Conservation (phyloP, 2,113 vertebrate species). For the Trogon surrucura region DNA sequence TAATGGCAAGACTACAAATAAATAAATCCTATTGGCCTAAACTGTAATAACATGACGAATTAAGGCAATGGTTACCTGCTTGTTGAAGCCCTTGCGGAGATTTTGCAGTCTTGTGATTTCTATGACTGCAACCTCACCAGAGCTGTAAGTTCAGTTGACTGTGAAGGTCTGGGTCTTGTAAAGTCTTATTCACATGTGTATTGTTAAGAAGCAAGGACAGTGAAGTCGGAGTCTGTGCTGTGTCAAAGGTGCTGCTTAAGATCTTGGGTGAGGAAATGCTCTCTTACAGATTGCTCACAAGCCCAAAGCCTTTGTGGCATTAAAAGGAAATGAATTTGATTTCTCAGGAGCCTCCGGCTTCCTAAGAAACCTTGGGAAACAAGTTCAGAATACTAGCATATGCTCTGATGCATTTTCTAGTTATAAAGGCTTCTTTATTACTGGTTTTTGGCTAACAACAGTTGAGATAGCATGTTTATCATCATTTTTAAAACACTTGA, state of each 20-base stretch:
- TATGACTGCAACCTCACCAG: neutral
- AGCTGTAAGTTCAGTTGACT: neutral
- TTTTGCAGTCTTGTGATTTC: neutral
- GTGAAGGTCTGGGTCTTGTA: neutral
- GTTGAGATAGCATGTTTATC: constrained; percentile 13
- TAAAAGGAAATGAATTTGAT: neutral
- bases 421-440: constrained; percentile 20
- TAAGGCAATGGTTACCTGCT: neutral
- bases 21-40: neutral
- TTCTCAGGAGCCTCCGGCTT: neutral
- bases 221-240: accelerated
- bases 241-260: neutral
- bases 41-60: neutral
- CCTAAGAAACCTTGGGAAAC: neutral
- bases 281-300: neutral
- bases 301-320: neutral
- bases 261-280: neutral
- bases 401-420: neutral
- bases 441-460: neutral
- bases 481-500: constrained; percentile 30
- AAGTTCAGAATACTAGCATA: neutral
- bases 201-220: neutral
- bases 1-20: neutral
- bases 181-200: accelerated
- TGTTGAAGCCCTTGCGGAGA: neutral